Conservation (phyloP, 2,797 vertebrate genomes). For the Enteromius argenteus region DNA sequence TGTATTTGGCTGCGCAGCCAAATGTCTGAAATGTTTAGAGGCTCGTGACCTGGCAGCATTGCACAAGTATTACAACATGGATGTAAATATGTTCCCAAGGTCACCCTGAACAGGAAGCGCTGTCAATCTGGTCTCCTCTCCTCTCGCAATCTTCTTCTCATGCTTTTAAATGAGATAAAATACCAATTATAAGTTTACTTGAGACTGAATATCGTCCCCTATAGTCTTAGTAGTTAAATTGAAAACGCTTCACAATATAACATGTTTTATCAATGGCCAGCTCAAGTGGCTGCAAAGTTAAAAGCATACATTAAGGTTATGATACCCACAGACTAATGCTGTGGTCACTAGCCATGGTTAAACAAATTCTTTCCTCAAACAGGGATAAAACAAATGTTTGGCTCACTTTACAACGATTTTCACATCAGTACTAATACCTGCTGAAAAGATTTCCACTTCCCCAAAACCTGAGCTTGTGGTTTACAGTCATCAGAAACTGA, state of each 20-base stretch:
- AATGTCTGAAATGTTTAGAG: constrained; percentile 36
- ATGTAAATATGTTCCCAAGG: constrained; percentile 47
- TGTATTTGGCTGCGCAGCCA: constrained; percentile 36
- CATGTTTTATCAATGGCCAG: constrained; percentile 11
- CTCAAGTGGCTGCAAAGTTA: constrained; percentile 14
- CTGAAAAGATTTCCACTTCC: constrained; percentile 30
- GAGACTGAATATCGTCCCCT: not conserved
- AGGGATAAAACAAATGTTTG: constrained; percentile 28
- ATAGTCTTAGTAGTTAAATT: not conserved
- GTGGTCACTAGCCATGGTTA: not conserved
- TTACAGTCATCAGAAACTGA: constrained; percentile 34
- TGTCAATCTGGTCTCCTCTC: constrained; percentile 31
- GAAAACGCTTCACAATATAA: not conserved
- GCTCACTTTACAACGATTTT: constrained; percentile 35
- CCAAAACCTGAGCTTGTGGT: constrained; percentile 19
- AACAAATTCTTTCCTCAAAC: constrained; percentile 10
- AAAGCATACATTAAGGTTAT: not conserved
- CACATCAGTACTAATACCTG: constrained; percentile 43
- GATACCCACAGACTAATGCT: constrained; percentile 7
- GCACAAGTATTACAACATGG: constrained; percentile 23
- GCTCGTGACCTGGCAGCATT: constrained; percentile 47
- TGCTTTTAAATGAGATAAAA: not conserved
- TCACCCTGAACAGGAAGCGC: constrained; percentile 49
- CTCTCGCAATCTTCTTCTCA: not conserved
- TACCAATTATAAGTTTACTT: not conserved